Conservation (phyloP, 2,888 invertebrate genomes). For the Blera fallax region DNA sequence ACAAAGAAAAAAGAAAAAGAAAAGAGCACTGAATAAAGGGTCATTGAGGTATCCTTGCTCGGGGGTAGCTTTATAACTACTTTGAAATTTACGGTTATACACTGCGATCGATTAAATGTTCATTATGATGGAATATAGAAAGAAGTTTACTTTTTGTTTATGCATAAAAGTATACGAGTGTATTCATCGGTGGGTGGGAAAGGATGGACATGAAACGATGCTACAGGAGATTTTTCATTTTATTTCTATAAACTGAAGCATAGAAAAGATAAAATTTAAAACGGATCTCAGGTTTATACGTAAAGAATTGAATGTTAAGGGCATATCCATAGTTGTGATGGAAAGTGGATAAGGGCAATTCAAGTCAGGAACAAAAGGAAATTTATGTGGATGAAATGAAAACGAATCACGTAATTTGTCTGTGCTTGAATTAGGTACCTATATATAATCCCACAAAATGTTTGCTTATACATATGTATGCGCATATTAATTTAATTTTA, state of each 20-base stretch:
- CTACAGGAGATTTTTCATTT: background rate
- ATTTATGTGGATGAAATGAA: too few relatives aligned
- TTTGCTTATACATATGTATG: too few relatives aligned
- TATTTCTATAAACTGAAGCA: background rate
- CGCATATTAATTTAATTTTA: too few relatives aligned
- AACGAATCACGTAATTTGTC: too few relatives aligned
- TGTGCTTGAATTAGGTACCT: too few relatives aligned
- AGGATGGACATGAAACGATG: background rate
- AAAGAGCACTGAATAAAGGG: constrained; percentile 29
- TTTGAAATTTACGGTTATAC: constrained; percentile 51
- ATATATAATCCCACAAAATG: too few relatives aligned
- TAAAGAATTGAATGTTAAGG: background rate
- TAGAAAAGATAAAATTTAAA: background rate
- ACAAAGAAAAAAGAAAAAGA: constrained; percentile 9
- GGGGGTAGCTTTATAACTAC: constrained; percentile 39
- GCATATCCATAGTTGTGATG: background rate
- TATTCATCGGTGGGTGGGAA: background rate
- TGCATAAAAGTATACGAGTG: background rate
- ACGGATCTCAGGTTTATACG: background rate
- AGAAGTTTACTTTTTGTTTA: background rate
- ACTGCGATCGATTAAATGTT: constrained; percentile 47
- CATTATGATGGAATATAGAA: constrained; percentile 25
- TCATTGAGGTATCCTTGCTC: constrained; percentile 40
- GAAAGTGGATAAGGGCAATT: background rate
- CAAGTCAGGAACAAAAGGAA: background rate